Evolutionary conservation across 2,888 invertebrate genomes (phyloP), one percentile per base, ranked within the genome.

Genomic region (Drosophila birchii): DNA sequence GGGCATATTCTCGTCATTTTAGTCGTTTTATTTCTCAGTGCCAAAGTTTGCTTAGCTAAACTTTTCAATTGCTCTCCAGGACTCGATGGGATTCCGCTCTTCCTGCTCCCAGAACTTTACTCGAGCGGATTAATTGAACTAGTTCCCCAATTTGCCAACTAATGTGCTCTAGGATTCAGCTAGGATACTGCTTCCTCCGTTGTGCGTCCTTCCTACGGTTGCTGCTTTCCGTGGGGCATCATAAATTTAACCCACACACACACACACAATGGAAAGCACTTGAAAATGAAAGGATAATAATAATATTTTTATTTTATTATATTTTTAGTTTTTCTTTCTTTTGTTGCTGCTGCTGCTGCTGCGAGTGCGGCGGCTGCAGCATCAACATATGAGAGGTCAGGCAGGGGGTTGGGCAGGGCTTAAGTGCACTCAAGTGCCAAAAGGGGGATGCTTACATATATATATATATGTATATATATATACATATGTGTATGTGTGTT

Each of bases 221-320:
- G 18, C 32, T 32, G 49, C 32, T 32, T 69, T 57, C 57, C 32
- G 23, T 18, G 32, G 38, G 53, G 53, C 38, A 54, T 43, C 54
- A 45, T 62, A 54, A 62, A 47, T 38, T 43, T 62, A 20, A 8
- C 56, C 20, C 34, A 32, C 47, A 23, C 36, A 54, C 51, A 43
- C 72, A 81, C 68, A 32, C 51, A 44, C 77, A 84, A 79, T 84
- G 72, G 69, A 68, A 71, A 67, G 68, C 61, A 51, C 81, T 82
- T 70, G 70, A 75, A 79, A 73, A 75, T 66, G 75, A 75, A 73
- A 73, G 72, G 75, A 73, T 73, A 75, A 73, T 72, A 72, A 72
- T 73, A 73, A 73, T 66, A 73, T 75, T 72, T 72, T 72, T 74
- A 72, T 64, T 73, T 58, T 66, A 68, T 68, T 68, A 68, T 68